These are phyloP conservation scores for Megalopta genalis DNA, from an alignment of 1,140 invertebrate genomes.

Conservation along the genomic window DNA sequence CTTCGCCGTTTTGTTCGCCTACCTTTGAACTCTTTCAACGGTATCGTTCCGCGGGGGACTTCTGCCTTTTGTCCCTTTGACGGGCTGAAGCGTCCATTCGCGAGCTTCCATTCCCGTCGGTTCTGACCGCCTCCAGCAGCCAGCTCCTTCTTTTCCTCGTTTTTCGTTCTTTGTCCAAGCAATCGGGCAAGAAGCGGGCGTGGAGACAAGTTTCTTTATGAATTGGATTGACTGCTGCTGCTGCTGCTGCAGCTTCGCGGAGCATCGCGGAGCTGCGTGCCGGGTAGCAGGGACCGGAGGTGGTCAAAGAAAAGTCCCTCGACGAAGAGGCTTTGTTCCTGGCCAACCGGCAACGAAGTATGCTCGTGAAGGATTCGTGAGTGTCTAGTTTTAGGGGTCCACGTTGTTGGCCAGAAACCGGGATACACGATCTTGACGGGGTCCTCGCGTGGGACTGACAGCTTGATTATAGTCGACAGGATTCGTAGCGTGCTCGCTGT, in stretches of 20 bases:
- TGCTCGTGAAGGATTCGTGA: no score
- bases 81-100: background rate
- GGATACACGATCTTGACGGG: no score
- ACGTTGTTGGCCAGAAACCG: no score
- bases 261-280: no score
- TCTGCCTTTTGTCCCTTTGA: background rate
- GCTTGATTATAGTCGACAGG: no score
- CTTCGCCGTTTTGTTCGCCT: constrained; percentile 15
- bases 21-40: constrained; percentile 14
- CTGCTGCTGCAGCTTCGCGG: background rate
- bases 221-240: background rate
- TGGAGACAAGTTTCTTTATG: background rate
- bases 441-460: no score
- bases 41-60: background rate
- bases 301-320: no score
- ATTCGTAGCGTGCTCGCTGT: no score
- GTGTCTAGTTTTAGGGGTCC: no score
- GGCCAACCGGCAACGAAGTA: no score
- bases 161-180: background rate
- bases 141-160: background rate
- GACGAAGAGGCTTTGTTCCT: no score
- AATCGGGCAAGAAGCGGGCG: background rate
- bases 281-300: no score
- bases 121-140: background rate
- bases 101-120: background rate